Evolutionary conservation across 2,113 vertebrate genomes (phyloP).

Genomic region (Falco punctatus): DNA sequence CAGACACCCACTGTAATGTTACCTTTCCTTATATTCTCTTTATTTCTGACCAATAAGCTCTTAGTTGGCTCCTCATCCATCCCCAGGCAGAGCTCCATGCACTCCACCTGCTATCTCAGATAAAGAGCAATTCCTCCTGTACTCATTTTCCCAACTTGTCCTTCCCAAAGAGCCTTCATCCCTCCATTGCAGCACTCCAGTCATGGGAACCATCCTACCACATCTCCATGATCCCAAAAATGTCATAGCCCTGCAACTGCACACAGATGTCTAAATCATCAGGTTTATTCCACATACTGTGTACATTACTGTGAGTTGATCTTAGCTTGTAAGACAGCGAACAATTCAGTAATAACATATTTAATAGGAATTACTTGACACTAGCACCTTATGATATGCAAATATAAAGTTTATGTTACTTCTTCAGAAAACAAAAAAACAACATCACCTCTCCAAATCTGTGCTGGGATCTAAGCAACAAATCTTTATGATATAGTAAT

Average conservation of each 20-base stretch:
- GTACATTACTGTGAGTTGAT: neutral
- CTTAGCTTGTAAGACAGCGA: neutral
- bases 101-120: too few relatives aligned
- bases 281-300: neutral
- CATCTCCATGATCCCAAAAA: neutral
- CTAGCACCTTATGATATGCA: neutral
- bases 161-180: neutral
- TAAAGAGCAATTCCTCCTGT: too few relatives aligned
- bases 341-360: fast-evolving
- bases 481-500: neutral
- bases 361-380: neutral
- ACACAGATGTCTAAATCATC: neutral
- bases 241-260: neutral
- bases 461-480: neutral
- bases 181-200: neutral
- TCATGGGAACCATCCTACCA: neutral
- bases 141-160: neutral
- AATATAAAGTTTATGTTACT: neutral
- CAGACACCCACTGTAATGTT: neutral
- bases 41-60: neutral
- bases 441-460: fast-evolving
- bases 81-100: too few relatives aligned
- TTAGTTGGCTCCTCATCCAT: neutral
- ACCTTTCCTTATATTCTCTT: neutral
- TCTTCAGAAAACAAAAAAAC: neutral